These are phyloP conservation scores for Capromys pilorides DNA, from an alignment of 2,797 vertebrate genomes.

Conservation along the genomic window DNA sequence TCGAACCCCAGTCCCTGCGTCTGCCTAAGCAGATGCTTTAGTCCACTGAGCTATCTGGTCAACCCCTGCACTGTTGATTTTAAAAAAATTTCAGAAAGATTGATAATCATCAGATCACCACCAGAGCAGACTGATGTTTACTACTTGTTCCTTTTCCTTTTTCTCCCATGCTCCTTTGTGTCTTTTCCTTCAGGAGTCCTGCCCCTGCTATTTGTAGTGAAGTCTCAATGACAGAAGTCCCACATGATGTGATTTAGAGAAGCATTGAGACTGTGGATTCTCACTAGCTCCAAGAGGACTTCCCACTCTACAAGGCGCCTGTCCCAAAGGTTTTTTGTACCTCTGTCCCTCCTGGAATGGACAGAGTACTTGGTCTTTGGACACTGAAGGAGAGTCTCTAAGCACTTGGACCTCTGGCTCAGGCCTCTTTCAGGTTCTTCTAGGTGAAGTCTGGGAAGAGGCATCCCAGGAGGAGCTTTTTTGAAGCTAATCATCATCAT, in stretches of 20 bases:
- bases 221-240: neutral
- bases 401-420: neutral
- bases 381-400: neutral
- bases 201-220: neutral
- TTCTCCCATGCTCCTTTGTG: neutral
- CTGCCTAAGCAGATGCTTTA: too few species aligned
- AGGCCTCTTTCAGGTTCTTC: neutral
- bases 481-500: neutral
- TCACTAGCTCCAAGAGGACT: neutral
- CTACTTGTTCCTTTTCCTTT: neutral
- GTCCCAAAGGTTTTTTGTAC: neutral
- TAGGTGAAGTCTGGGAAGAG: constrained; percentile 8
- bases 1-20: too few species aligned
- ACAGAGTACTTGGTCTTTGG: neutral
- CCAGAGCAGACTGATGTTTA: neutral
- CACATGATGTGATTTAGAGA: neutral
- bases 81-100: neutral
- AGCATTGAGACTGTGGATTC: neutral
- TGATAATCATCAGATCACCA: neutral
- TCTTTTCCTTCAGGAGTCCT: neutral
- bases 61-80: neutral
- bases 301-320: too few species aligned
- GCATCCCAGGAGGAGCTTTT: neutral
- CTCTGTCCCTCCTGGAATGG: neutral
- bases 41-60: too few species aligned